Base-by-base conservation (phyloP, 2,888 invertebrate genomes). In the Helobdella robusta region DNA sequence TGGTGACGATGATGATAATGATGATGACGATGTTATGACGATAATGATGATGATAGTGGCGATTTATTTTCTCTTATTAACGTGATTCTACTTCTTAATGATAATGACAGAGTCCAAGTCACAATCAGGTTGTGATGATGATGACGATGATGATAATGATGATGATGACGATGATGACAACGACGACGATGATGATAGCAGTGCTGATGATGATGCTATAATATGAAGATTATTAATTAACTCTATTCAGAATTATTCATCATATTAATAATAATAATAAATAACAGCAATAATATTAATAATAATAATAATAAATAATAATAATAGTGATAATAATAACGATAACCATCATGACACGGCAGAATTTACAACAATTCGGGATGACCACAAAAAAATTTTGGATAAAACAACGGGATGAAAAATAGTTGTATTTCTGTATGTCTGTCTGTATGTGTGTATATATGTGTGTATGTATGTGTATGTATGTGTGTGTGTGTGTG, bases 381-480 rank as follows among this genome's bases (percentile, higher is more conserved):
- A n/a, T 40, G 11, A 15, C 44, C 11, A 40, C 11, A 40, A 40
- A 40, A 40, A 40, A 11, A n/a, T 40, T 40, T 40, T 40, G 44
- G n/a, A 40, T 40, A 15, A n/a, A 40, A 40, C 11, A 15, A 15
- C 44, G 44, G n/a, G 44, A 40, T 40, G 44, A 40, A 40, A n/a
- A 40, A 40, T 20, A 50, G 11, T 60, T 25, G 40, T 18, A 63
- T 40, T 23, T 48, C 30, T 52, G 54, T 66, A 44, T 63, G 34
- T 54, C 3, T 64, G 58, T 36, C 50, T 64, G 61, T 28, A 40
- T 66, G 61, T 64, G 30, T 63, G 66, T 48, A 32, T 64, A 46
- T 65, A 35, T 63, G 60, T 64, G 34, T 64, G 25, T 63, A 34
- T 50, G 52, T 63, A 34, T 66, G 52, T 50, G 30, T 66, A 20